These are phyloP conservation scores for Rotaria socialis DNA, from an alignment of 2,888 invertebrate species.

Conservation along the genomic window DNA sequence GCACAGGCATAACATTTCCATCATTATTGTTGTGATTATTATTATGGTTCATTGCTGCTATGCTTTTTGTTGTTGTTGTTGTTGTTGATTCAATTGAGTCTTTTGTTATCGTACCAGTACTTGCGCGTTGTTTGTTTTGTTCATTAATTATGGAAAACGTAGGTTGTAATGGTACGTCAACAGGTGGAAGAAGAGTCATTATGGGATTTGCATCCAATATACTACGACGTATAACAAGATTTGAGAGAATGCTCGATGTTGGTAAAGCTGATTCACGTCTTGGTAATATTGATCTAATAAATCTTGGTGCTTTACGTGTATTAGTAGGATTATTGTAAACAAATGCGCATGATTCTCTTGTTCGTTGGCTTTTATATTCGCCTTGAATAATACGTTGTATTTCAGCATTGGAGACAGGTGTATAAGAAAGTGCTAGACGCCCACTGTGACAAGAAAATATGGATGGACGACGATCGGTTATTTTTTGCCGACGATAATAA, in stretches of 20 bases:
- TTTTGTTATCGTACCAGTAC: neutral
- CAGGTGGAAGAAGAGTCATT: neutral
- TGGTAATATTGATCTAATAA: neutral
- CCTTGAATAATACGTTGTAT: slow-evolving; percentile 26
- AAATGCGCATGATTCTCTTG: neutral
- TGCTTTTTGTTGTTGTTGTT: neutral
- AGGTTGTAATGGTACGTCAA: neutral
- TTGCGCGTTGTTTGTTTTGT: neutral
- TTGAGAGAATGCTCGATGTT: neutral
- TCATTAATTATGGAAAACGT: neutral
- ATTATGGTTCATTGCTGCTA: neutral
- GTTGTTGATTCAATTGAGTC: neutral
- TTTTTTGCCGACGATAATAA: slow-evolving; percentile 17
- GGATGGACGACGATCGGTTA: neutral
- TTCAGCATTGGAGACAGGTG: slow-evolving; percentile 13
- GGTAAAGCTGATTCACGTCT: neutral
- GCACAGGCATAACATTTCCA: no score
- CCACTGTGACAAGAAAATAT: neutral
- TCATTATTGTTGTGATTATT: neutral
- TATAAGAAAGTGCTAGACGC: slow-evolving; percentile 14
- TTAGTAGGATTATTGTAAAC: neutral
- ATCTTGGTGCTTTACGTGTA: neutral
- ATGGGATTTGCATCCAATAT: neutral
- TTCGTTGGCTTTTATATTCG: neutral
- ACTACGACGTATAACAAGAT: slow-evolving; percentile 11